Conservation (phyloP, 2,113 vertebrate species). For the Pristiophorus japonicus region DNA sequence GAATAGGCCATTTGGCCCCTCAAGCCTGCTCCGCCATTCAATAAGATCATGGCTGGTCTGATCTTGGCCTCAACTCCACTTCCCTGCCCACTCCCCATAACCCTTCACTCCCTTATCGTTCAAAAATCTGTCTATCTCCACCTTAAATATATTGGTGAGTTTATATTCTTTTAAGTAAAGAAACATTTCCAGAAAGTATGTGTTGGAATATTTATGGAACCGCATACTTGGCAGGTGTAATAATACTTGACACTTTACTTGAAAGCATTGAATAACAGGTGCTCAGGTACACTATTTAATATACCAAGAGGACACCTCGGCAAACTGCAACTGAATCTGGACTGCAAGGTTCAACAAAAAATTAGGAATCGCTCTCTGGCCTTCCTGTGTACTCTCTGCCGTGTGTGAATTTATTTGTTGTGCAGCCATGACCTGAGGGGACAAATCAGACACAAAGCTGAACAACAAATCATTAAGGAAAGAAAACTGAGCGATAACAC, state of each 20-base stretch:
- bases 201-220: neutral
- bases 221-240: neutral
- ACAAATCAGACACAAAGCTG: neutral
- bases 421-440: neutral
- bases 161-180: neutral
- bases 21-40: no score
- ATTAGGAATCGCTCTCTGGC: neutral
- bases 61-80: no score
- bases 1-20: no score
- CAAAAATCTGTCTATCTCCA: no score
- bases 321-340: neutral
- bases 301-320: neutral
- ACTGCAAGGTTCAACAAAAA: neutral
- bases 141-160: neutral
- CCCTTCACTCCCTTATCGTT: no score
- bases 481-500: neutral
- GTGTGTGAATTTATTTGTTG: neutral
- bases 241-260: neutral
- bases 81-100: no score
- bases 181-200: neutral
- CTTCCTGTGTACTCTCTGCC: neutral
- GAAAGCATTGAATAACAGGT: neutral
- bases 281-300: no score
- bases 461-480: neutral
- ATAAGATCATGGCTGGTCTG: no score